Base-by-base conservation (phyloP, 2,113 vertebrate genomes). In the Echinops telfairi region DNA sequence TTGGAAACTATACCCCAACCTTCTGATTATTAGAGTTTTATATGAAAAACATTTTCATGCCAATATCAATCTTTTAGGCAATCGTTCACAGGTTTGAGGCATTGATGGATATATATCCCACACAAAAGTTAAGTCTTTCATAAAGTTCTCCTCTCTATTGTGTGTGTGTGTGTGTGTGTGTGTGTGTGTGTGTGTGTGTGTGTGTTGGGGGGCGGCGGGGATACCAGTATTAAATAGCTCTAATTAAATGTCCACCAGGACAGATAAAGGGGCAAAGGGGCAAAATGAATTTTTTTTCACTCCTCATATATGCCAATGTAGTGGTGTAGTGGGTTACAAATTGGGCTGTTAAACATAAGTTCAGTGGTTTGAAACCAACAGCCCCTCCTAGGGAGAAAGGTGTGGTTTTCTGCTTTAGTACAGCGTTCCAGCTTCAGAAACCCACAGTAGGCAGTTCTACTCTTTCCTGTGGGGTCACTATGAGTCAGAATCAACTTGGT, bases 231-330 rank as follows among this genome's bases (percentile, higher is more conserved):
- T 53, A 53, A 53, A 4, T 11, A 53, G 47, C 10, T 53, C 47
- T 53, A 25, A 71, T 17, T 36, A 19, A 6, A 1, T 15, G 2
- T 6, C 10, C 58, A 40, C n/a, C 27, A 85, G 75, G 62, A 38
- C 3, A 79, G 17, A 38, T 11, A 76, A 22, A 53, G 38, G 17
- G 33, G 15, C 4, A 76, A 22, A 53, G 38, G 17, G 33, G 15
- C 4, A 5, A 2, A 8, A 17, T 0, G 7, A 17, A 16, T 43
- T 27, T 77, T 23, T 27, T 3, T 3, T 3, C 4, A 19, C 17
- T 31, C 14, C 19, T 4, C 16, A 4, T 0, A 0, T 22, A 14
- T 22, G 25, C 29, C 62, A 6, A 23, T 3, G 1, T 73, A 11
- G 19, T 36, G 19, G 20, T 20, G 6, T 27, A 73, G 22, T 19